Evolutionary conservation across 2,797 vertebrate species (phyloP).

Genomic region (Sciurus carolinensis): DNA sequence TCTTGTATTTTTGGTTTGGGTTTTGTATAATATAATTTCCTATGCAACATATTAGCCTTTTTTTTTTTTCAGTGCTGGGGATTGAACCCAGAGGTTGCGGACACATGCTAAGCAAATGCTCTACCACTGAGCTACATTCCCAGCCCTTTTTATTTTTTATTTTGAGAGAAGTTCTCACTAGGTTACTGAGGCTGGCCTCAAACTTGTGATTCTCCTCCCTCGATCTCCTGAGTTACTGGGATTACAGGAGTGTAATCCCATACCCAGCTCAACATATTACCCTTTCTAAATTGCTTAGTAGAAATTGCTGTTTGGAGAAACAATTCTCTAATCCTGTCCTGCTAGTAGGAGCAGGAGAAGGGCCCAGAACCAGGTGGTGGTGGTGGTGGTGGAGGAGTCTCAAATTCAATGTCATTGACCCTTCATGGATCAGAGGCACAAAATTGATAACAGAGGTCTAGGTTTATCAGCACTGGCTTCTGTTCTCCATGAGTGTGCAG

Average conservation of each 20-base stretch:
- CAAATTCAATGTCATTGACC: constrained; percentile 38
- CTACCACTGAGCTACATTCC: background rate
- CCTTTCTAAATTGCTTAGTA: constrained; percentile 40
- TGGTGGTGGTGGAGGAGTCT: background rate
- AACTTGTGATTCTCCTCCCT: background rate
- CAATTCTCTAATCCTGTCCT: background rate
- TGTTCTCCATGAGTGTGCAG: constrained; percentile 19
- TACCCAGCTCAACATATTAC: background rate
- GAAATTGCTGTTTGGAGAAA: constrained; percentile 63
- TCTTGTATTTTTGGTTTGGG: background rate
- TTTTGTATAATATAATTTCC: background rate
- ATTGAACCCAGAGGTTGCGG: too few species aligned
- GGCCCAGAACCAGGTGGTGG: background rate
- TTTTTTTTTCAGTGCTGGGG: too few species aligned
- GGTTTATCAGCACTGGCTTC: background rate
- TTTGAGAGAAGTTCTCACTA: background rate
- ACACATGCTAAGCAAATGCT: too few species aligned
- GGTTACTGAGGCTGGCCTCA: background rate
- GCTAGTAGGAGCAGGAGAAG: background rate
- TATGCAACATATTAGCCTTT: background rate
- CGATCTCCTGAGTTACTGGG: background rate
- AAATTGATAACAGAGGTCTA: constrained; percentile 55
- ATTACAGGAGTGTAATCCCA: background rate
- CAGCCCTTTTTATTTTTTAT: background rate
- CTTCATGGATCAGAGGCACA: constrained; percentile 28